These are phyloP conservation scores for Parazoanthus atlanticus DNA, from an alignment of 92 coral and sea anemone species.

Conservation along the genomic window DNA sequence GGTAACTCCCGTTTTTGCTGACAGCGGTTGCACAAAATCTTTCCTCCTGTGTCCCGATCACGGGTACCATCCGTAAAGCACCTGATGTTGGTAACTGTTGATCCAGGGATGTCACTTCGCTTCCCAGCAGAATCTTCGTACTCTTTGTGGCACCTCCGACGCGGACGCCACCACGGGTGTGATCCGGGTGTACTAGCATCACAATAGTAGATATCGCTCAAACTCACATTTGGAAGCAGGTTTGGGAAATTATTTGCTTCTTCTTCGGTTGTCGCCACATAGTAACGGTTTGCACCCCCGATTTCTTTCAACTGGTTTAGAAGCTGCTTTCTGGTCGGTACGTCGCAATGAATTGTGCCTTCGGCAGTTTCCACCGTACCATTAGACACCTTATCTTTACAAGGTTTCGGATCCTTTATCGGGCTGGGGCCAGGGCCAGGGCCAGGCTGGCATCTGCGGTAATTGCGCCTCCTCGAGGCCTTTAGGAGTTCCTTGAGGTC, in stretches of 20 bases:
- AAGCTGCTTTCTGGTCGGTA: slow-evolving; percentile 20
- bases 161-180: neutral
- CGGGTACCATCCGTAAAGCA: neutral
- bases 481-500: neutral
- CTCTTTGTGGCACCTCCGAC: neutral
- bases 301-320: slow-evolving; percentile 26
- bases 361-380: slow-evolving; percentile 2
- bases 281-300: slow-evolving; percentile 23
- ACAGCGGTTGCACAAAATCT: slow-evolving; percentile 17
- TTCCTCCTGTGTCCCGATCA: neutral
- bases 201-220: slow-evolving; percentile 4
- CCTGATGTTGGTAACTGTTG: neutral
- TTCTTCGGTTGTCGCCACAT: slow-evolving; percentile 25
- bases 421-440: neutral
- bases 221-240: slow-evolving; percentile 18
- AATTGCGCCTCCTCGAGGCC: neutral
- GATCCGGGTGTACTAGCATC: neutral
- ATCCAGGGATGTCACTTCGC: slow-evolving; percentile 9
- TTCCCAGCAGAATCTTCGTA: neutral
- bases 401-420: neutral
- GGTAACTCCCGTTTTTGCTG: slow-evolving; percentile 16
- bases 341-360: neutral
- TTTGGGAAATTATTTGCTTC: slow-evolving; percentile 6
- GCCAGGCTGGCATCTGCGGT: neutral
- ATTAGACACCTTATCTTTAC: neutral